These are phyloP conservation scores for Rhodeus uyekii DNA, from an alignment of 2,797 vertebrate genomes.

Conservation along the genomic window DNA sequence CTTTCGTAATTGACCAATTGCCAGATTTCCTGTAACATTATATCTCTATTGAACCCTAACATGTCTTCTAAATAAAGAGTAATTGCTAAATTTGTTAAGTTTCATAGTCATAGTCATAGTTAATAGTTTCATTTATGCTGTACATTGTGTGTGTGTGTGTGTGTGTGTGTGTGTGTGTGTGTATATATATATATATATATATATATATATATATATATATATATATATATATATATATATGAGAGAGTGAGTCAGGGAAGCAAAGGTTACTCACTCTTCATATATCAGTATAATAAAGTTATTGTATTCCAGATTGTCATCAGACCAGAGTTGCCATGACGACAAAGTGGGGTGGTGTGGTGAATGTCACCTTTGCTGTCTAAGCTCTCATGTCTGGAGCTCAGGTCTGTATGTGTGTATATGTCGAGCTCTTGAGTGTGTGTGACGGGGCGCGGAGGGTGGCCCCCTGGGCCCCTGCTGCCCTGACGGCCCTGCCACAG, in stretches of 20 bases:
- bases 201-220: too few relatives aligned
- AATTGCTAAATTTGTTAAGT: too few relatives aligned
- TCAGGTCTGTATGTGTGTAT: slow-evolving; percentile 51
- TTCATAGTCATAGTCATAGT: too few relatives aligned
- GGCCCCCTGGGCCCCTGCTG: slow-evolving; percentile 49
- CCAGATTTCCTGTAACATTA: too few relatives aligned
- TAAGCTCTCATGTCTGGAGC: slow-evolving; percentile 78
- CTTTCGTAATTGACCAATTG: too few relatives aligned
- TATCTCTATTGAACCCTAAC: too few relatives aligned
- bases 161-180: too few relatives aligned
- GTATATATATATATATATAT: too few relatives aligned
- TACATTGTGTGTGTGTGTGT: too few relatives aligned
- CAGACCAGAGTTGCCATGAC: slow-evolving; percentile 84
- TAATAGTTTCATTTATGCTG: too few relatives aligned
- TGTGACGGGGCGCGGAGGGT: slow-evolving; percentile 46
- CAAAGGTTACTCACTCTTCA: slow-evolving; percentile 7
- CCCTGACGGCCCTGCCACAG: slow-evolving; percentile 54
- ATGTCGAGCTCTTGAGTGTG: slow-evolving; percentile 46
- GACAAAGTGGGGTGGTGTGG: slow-evolving; percentile 83
- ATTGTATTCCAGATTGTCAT: slow-evolving; percentile 63
- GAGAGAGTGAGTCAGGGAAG: background rate
- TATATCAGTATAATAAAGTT: slow-evolving; percentile 23
- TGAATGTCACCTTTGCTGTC: slow-evolving; percentile 89
- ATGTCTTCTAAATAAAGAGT: too few relatives aligned
- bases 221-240: too few relatives aligned